Evolutionary conservation across 1,140 invertebrate species (phyloP).

Genomic region (Aphelenchoides besseyi): DNA sequence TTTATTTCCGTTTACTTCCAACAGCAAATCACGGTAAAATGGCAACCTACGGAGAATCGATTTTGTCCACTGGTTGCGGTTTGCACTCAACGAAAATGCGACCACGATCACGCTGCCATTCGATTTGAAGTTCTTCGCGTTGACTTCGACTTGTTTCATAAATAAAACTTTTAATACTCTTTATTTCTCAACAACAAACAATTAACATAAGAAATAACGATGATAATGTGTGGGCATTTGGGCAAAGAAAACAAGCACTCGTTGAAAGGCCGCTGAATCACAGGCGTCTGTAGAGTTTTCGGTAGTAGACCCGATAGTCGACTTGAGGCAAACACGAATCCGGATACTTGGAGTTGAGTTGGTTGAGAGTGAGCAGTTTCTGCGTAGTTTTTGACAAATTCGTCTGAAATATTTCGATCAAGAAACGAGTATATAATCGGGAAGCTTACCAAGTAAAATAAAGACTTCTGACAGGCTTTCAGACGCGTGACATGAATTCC

Average conservation of each 20-base stretch:
- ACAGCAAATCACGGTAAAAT: no score
- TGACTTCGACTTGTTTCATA: no score
- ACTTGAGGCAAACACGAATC: not conserved
- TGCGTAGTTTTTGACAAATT: not conserved
- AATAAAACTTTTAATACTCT: not conserved
- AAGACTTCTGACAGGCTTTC: not conserved
- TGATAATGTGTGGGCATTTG: not conserved
- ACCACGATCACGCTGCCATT: no score
- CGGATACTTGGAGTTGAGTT: not conserved
- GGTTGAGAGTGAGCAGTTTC: not conserved
- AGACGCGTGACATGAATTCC: not conserved
- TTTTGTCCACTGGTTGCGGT: no score
- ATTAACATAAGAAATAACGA: not conserved
- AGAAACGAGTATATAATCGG: not conserved
- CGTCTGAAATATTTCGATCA: not conserved
- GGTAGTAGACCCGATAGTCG: not conserved
- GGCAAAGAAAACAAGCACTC: not conserved
- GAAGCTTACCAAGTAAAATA: not conserved
- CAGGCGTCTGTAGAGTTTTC: not conserved
- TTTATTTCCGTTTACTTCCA: no score
- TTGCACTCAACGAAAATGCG: no score
- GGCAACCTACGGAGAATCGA: no score
- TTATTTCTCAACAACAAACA: constrained; percentile 2
- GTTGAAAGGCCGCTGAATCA: not conserved
- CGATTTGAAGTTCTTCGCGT: no score